phyloP scores from a whole-genome alignment of 1,140 invertebrate genomes.

The Brachionus asplanchnoidis region DNA sequence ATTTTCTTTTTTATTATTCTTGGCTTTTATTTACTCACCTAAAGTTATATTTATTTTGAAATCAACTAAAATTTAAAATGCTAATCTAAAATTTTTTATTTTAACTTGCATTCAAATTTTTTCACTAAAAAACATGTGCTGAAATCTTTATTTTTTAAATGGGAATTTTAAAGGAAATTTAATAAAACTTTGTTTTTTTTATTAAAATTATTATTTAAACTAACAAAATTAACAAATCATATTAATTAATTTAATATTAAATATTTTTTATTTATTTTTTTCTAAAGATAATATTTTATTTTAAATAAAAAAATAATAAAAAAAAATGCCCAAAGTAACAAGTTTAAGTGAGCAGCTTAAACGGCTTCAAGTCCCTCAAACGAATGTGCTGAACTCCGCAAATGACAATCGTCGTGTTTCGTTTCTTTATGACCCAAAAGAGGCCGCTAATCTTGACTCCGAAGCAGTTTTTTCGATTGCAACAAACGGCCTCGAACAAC shows the following conservation, averaged over 20 bases:
- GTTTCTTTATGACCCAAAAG: slow-evolving; percentile 77
- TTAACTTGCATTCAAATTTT: not conserved
- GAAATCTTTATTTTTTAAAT: not conserved
- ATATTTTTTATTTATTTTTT: not conserved
- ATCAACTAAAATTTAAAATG: not conserved
- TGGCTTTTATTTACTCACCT: not conserved
- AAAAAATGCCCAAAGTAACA: slow-evolving; percentile 28
- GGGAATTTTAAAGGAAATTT: not conserved
- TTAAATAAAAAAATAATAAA: not conserved
- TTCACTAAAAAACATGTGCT: not conserved
- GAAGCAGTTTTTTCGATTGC: slow-evolving; percentile 69
- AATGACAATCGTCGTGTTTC: slow-evolving; percentile 61
- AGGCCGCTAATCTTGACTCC: slow-evolving; percentile 75
- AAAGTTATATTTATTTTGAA: not conserved
- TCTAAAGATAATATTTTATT: not conserved
- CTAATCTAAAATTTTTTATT: not conserved
- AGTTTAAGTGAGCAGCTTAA: slow-evolving; percentile 38
- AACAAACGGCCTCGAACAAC: slow-evolving; percentile 71
- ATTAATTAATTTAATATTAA: not conserved
- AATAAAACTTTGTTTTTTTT: not conserved
- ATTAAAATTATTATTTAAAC: not conserved
- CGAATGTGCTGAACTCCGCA: not conserved
- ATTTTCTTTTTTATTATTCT: not conserved
- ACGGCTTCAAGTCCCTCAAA: slow-evolving; percentile 28
- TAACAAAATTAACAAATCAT: not conserved